Conservation (phyloP, 2,113 vertebrate species). For the Dicaeum eximium region DNA sequence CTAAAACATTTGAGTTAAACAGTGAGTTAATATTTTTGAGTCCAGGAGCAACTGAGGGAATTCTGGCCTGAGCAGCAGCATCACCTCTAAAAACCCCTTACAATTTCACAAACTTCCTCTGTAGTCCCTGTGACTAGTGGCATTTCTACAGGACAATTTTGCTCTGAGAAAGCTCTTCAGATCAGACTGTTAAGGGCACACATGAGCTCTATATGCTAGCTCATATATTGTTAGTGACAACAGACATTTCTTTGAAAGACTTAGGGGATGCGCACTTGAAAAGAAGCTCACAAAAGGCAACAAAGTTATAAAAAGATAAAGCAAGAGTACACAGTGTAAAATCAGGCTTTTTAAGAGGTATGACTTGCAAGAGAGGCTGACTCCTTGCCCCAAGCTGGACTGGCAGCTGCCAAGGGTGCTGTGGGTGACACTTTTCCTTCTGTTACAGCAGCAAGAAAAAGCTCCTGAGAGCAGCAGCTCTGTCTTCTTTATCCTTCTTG, state of each 20-base stretch:
- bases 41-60: neutral
- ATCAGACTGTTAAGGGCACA: neutral
- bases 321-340: neutral
- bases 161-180: neutral
- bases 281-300: neutral
- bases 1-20: neutral
- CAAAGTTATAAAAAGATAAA: neutral
- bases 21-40: neutral
- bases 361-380: neutral
- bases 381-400: neutral
- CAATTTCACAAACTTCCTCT: neutral
- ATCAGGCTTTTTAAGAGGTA: neutral
- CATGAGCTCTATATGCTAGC: neutral
- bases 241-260: neutral
- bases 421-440: neutral
- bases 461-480: neutral
- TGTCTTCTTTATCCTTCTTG: neutral
- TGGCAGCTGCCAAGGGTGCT: neutral
- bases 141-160: neutral
- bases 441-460: neutral
- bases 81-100: neutral
- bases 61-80: neutral
- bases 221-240: neutral
- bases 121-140: neutral
- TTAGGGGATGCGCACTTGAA: accelerated